phyloP scores from a whole-genome alignment of 2,888 invertebrate species.

The Drosophila meridiana region DNA sequence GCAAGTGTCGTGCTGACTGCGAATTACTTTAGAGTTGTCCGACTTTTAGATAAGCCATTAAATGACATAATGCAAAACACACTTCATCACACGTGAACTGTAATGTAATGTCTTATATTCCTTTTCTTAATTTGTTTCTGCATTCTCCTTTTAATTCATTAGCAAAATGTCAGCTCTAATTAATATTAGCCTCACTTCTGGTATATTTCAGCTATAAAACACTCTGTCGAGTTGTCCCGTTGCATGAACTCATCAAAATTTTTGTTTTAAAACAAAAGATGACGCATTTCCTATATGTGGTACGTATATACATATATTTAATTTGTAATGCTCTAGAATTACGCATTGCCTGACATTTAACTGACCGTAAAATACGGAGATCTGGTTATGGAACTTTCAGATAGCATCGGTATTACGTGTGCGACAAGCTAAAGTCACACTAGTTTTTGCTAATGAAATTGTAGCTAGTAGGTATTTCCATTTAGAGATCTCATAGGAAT shows the following conservation, averaged over 20 bases:
- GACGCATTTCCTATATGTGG: conserved; percentile 35
- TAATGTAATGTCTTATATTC: not conserved
- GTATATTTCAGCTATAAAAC: conserved; percentile 2
- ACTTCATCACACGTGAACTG: conserved; percentile 27
- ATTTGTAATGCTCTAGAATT: not conserved
- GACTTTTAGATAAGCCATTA: conserved; percentile 36
- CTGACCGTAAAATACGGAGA: conserved; percentile 3
- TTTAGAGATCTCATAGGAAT: not conserved
- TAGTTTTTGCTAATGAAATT: not conserved
- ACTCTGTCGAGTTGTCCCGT: conserved; percentile 14
- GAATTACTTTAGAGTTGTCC: conserved; percentile 44
- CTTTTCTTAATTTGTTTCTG: not conserved
- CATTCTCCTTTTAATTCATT: conserved; percentile 43
- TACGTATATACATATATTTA: not conserved
- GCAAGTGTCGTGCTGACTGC: conserved; percentile 45
- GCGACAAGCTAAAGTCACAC: conserved; percentile 17
- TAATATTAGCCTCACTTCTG: conserved; percentile 18
- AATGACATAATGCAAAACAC: conserved; percentile 42
- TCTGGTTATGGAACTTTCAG: not conserved
- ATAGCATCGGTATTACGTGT: conserved; percentile 25
- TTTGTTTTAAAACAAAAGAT: conserved; percentile 12
- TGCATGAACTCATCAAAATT: conserved; percentile 22
- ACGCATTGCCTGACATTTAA: conserved; percentile 21
- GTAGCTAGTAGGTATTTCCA: not conserved
- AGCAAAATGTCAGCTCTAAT: conserved; percentile 34